Percentiles rank a stretch among this genome's conserved stretches.
phyloP scores from a whole-genome alignment of 2,888 invertebrate species.

The Thecophora atra region DNA sequence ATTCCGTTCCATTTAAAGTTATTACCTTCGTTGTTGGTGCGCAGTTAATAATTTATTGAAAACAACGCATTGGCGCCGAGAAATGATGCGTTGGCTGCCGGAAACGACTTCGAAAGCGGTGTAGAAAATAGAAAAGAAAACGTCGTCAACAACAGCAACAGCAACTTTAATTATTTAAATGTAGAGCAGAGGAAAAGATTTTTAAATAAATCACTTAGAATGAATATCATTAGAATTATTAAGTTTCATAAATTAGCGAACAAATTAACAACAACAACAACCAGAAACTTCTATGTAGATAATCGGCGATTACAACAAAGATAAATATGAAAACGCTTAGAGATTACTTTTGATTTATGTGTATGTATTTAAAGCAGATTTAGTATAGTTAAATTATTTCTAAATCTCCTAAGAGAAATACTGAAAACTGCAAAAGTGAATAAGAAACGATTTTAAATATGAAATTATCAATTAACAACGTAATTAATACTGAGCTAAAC shows the following conservation, averaged over 20 bases:
- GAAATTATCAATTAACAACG: constrained; percentile 29
- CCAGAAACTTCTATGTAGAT: constrained; percentile 24
- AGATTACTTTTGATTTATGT: constrained; percentile 24
- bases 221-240: constrained; percentile 37
- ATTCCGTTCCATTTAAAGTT: background rate
- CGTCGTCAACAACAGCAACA: constrained; percentile 21
- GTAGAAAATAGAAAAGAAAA: constrained; percentile 48
- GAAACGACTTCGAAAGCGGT: constrained; percentile 67
- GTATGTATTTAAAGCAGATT: constrained; percentile 22
- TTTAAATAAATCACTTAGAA: constrained; percentile 38
- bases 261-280: constrained; percentile 38
- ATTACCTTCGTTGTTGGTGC: background rate
- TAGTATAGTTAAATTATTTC: constrained; percentile 22
- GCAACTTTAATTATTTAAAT: constrained; percentile 22
- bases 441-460: constrained; percentile 31
- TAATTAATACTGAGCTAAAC: constrained; percentile 14
- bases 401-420: constrained; percentile 23
- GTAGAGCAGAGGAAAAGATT: background rate
- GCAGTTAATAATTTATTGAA: constrained; percentile 29
- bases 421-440: constrained; percentile 41
- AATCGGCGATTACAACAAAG: constrained; percentile 35
- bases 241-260: constrained; percentile 46
- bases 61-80: constrained; percentile 61
- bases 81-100: constrained; percentile 67
- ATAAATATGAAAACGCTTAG: constrained; percentile 37